These are phyloP conservation scores for Mixornis gularis DNA, from an alignment of 2,113 vertebrate species.

Conservation along the genomic window DNA sequence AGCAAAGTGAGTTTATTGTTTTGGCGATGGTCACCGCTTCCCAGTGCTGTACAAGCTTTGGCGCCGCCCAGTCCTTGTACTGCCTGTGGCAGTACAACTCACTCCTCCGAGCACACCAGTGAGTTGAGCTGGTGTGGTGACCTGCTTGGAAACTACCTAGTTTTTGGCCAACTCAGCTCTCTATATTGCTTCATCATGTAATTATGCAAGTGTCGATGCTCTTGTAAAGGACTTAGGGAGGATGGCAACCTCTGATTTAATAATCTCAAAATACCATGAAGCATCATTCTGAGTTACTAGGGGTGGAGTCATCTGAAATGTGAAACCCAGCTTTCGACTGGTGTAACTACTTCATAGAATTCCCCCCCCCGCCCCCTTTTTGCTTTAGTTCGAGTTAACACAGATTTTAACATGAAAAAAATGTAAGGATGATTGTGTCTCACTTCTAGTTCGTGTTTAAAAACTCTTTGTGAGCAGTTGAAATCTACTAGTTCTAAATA, in stretches of 20 bases:
- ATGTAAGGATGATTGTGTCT: neutral
- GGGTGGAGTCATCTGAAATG: neutral
- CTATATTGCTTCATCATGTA: neutral
- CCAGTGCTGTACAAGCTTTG: accelerated
- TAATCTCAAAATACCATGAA: neutral
- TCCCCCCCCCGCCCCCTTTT: accelerated
- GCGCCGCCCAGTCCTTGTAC: accelerated
- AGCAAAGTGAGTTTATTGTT: neutral
- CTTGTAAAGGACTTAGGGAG: neutral
- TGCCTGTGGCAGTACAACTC: neutral
- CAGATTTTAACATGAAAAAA: neutral
- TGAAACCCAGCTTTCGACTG: neutral
- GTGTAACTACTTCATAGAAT: neutral
- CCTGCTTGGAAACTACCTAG: neutral
- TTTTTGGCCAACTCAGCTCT: neutral
- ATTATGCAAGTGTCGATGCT: neutral
- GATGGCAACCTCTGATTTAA: neutral
- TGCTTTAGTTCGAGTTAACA: neutral
- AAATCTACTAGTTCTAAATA: neutral
- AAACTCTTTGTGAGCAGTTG: neutral
- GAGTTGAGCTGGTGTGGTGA: neutral
- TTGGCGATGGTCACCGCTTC: neutral
- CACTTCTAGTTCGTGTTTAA: neutral
- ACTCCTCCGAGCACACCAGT: neutral
- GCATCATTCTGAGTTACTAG: neutral